phyloP scores from a whole-genome alignment of 2,888 invertebrate species.

The Hedya salicella region DNA sequence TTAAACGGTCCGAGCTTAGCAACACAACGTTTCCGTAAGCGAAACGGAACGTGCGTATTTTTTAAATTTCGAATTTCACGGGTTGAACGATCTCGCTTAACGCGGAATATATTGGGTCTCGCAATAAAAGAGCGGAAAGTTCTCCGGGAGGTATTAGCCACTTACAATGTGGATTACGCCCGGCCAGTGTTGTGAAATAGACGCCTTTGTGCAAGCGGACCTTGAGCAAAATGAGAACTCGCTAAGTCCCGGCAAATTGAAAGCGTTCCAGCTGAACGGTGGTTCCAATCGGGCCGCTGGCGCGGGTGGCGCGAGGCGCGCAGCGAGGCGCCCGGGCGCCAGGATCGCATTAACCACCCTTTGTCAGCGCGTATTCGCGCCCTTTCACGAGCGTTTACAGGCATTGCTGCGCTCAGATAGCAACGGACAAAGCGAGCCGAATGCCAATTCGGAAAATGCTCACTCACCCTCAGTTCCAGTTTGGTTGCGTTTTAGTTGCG shows the following conservation, averaged over 20 bases:
- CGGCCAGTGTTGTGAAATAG: conserved; percentile 62
- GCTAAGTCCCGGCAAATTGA: conserved; percentile 70
- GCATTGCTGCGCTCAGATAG: conserved; percentile 69
- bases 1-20: conserved; percentile 28
- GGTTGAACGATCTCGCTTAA: conserved; percentile 49
- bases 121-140: conserved; percentile 35
- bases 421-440: conserved; percentile 64
- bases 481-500: conserved; percentile 53
- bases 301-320: conserved; percentile 46
- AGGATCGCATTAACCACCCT: conserved; percentile 65
- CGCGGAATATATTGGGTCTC: conserved; percentile 46
- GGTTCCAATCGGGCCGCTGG: conserved; percentile 52
- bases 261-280: conserved; percentile 64
- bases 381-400: conserved; percentile 62
- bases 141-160: conserved; percentile 50
- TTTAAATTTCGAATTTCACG: conserved; percentile 39
- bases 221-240: conserved; percentile 61
- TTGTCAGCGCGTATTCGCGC: conserved; percentile 59
- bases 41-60: conserved; percentile 46
- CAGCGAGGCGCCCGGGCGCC: conserved; percentile 47
- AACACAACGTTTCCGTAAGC: conserved; percentile 52
- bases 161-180: conserved; percentile 56
- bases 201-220: conserved; percentile 65
- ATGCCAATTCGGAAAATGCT: conserved; percentile 66
- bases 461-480: conserved; percentile 57